Percentiles rank a stretch among this genome's conserved stretches.
These are phyloP conservation scores for Platyrinchus mystaceus DNA, from an alignment of 2,797 vertebrate species.

Conservation along the genomic window DNA sequence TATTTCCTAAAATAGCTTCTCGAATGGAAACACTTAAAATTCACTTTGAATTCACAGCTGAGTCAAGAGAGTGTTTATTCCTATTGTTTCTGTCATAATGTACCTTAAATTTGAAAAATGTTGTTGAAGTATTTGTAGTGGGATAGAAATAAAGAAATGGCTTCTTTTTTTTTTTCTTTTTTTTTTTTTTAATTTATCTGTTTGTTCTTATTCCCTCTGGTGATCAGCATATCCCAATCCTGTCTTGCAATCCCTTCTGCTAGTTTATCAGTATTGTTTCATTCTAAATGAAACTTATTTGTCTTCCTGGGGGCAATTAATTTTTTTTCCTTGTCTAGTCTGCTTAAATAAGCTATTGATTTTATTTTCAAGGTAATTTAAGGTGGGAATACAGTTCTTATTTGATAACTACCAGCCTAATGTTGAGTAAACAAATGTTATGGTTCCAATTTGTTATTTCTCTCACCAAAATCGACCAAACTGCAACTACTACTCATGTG, in stretches of 20 bases:
- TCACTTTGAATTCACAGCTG: not conserved
- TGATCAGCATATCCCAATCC: not conserved
- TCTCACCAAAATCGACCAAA: constrained; percentile 33
- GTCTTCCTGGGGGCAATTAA: constrained; percentile 44
- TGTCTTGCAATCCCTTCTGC: not conserved
- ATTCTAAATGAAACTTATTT: constrained; percentile 56
- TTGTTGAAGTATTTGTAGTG: not conserved
- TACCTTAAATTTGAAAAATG: not conserved
- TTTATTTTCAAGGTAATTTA: constrained; percentile 75
- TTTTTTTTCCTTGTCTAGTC: constrained; percentile 25
- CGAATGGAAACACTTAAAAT: constrained; percentile 18
- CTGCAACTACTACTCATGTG: not conserved
- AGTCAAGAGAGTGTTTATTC: not conserved
- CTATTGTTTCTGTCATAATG: not conserved
- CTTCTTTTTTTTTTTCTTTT: not conserved
- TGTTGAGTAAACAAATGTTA: constrained; percentile 56
- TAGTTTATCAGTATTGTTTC: constrained; percentile 19
- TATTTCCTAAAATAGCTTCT: constrained; percentile 24
- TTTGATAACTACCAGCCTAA: constrained; percentile 59
- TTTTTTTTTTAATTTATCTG: not conserved
- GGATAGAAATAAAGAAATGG: not conserved
- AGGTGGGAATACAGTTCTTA: constrained; percentile 59
- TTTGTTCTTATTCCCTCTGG: not conserved
- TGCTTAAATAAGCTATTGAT: constrained; percentile 77
- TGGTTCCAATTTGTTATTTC: constrained; percentile 51